Base-by-base conservation (phyloP, 2,113 vertebrate species). In the Mionectes macconnelli region DNA sequence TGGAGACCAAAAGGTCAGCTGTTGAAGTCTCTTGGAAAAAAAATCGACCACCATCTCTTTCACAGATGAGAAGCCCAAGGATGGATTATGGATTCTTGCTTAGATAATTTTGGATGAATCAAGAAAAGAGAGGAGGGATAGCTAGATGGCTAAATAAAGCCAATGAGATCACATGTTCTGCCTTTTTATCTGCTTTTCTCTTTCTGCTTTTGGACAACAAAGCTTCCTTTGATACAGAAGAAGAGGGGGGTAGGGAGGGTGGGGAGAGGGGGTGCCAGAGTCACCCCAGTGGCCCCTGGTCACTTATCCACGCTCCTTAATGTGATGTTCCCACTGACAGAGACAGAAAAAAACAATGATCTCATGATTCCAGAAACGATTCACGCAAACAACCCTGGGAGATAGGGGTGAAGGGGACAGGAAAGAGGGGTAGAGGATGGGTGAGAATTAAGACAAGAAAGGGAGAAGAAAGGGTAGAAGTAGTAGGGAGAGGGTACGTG, bases 111-210 rank as follows among this genome's bases (percentile, higher is more conserved):
- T 96, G 95, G 95, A 97, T 97, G 83, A 97, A 97, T 97, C 85
- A 91, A 94, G 91, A 82, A 96, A 85, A 95, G 90, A 90, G 94
- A 94, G 87, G 70, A 93, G 89, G 67, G 53, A 53, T 87, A 94
- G 89, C 69, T 91, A 89, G 55, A 82, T 87, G 90, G 82, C 97
- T 98, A 98, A 97, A 97, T 97, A 97, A 97, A 98, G 94, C 93
- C 73, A 97, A 84, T 97, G 97, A 98, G 97, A 97, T 98, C 97
- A 98, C 97, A 98, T 98, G 97, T 97, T 97, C 97, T 1, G 88
- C 93, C 87, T 97, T 97, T 98, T 97, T 97, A 97, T 97, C 95
- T 97, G 92, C 95, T 97, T 97, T 96, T 95, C 91, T 96, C 63
- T 79, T 96, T 97, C 97, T 96, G 86, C 93, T 96, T 97, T 98